Evolutionary conservation across 2,113 vertebrate species (phyloP), one percentile per base, ranked within the genome.

Genomic region (Aix galericulata): DNA sequence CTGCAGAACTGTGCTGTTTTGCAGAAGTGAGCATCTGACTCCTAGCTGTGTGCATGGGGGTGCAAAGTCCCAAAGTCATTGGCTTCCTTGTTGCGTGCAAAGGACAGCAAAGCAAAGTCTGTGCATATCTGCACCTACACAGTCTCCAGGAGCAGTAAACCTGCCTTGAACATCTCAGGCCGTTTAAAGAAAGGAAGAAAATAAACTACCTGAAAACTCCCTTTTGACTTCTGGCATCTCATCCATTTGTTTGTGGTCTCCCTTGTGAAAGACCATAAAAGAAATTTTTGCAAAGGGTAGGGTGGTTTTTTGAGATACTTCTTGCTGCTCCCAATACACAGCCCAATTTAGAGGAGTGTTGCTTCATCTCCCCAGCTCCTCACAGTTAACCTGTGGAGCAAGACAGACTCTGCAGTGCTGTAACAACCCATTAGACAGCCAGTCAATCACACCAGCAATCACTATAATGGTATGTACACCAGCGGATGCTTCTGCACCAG

Each of bases 351-450:
- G 32, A 86, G 53, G 56, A 92, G 50, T 13, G 76, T 53, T 93
- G 53, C 83, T 96, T 86, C 73, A 78, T 86, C 92, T 94, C 88
- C 90, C 77, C 58, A 84, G 90, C 74, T 94, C 74, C 92, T 94
- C 88, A 86, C 79, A 63, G 82, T 84, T 93, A 95, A 93, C 83
- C 92, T 87, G 90, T 84, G 32, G 90, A 94, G 90, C 83, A 84
- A 86, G 88, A 48, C 90, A 91, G 83, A 40, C 80, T 90, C 82
- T 86, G 66, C 93, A 76, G 62, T 50, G 71, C 91, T 91, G 93
- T 92, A 91, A 82, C 83, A 94, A 82, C 69, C 79, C 94, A 66
- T 92, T 71, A 91, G 90, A 92, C 77, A 91, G 38, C 44, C 82
- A 94, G 93, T 88, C 92, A 94, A 25, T 96, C 93, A 94, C 69